phyloP scores from a whole-genome alignment of 2,797 vertebrate genomes.

The Eutrigla gurnardus region DNA sequence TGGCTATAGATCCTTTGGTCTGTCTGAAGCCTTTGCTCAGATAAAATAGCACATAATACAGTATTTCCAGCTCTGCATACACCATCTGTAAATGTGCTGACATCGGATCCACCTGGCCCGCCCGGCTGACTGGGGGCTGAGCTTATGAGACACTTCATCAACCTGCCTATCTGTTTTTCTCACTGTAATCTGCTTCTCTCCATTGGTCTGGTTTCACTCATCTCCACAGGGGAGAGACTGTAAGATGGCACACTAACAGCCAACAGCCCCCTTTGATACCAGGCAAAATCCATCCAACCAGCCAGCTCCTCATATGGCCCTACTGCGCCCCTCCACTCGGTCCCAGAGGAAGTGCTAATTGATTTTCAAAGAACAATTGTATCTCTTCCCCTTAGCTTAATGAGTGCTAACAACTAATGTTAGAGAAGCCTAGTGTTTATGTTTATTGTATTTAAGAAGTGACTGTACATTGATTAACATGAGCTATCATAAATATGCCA shows the following conservation, averaged over 20 bases:
- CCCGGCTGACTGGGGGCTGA: slow-evolving; percentile 44
- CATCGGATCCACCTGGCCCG: slow-evolving; percentile 68
- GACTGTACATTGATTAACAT: neutral
- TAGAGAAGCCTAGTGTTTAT: slow-evolving; percentile 76
- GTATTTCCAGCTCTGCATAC: slow-evolving; percentile 35
- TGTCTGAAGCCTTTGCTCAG: slow-evolving; percentile 9
- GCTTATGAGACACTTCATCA: slow-evolving; percentile 81
- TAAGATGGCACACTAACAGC: slow-evolving; percentile 45
- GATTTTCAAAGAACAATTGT: slow-evolving; percentile 87
- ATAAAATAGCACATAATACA: slow-evolving; percentile 30
- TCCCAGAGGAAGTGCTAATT: slow-evolving; percentile 77
- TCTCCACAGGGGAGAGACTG: slow-evolving; percentile 48
- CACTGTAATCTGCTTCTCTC: slow-evolving; percentile 56
- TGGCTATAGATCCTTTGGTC: neutral
- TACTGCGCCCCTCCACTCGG: slow-evolving; percentile 79
- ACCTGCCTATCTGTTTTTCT: slow-evolving; percentile 57
- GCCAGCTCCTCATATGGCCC: slow-evolving; percentile 69
- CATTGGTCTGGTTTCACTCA: slow-evolving; percentile 42
- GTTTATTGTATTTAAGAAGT: neutral
- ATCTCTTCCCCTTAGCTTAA: slow-evolving; percentile 88
- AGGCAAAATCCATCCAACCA: slow-evolving; percentile 49
- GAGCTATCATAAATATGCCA: neutral
- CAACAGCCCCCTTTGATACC: slow-evolving; percentile 57
- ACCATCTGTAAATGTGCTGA: slow-evolving; percentile 72
- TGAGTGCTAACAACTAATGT: slow-evolving; percentile 89